These are phyloP conservation scores for Epirrita christyi DNA, from an alignment of 2,888 invertebrate species.

Conservation along the genomic window DNA sequence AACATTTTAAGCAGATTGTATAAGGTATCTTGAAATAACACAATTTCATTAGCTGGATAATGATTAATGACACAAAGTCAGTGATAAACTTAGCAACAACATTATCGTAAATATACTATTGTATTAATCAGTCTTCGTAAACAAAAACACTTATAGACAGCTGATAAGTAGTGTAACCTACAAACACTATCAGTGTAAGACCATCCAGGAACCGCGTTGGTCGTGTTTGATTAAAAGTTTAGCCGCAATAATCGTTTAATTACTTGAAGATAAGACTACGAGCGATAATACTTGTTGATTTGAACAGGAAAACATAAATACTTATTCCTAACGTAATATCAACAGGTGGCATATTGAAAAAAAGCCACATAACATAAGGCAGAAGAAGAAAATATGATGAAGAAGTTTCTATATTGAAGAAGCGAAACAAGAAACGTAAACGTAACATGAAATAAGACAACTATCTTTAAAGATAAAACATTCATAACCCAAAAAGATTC, in stretches of 20 bases:
- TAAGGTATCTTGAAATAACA: no score
- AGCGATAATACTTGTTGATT: neutral
- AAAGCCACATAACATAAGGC: no score
- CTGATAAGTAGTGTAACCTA: neutral
- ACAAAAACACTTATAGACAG: conserved; percentile 1
- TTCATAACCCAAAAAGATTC: neutral
- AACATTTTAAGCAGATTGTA: no score
- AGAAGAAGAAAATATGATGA: no score
- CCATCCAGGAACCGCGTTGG: neutral
- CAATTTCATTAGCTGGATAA: no score
- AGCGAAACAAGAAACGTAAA: neutral
- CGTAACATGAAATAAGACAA: neutral
- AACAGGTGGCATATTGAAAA: neutral
- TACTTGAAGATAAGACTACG: conserved; percentile 11
- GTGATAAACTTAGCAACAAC: neutral
- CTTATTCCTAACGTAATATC: neutral
- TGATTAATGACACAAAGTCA: neutral
- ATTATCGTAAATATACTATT: neutral
- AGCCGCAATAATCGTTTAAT: neutral
- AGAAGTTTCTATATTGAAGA: neutral
- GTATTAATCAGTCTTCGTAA: neutral
- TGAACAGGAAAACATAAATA: neutral
- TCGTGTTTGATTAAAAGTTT: neutral
- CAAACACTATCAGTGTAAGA: conserved; percentile 1
- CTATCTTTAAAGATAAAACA: neutral